These are phyloP conservation scores for Tholera decimalis DNA, from an alignment of 2,888 invertebrate genomes.

Conservation along the genomic window DNA sequence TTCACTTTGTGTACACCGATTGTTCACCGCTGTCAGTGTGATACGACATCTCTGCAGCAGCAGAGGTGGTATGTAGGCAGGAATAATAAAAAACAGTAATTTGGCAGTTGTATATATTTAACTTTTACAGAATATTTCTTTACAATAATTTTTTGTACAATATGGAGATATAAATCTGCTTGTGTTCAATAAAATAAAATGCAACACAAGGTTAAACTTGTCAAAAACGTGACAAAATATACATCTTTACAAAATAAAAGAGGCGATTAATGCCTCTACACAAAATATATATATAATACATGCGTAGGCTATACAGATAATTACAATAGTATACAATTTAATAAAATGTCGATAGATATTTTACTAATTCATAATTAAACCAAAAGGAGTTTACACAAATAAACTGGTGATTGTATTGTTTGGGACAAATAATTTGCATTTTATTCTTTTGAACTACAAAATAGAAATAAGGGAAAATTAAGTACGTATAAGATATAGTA, in stretches of 20 bases:
- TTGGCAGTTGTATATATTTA: slow-evolving; percentile 90
- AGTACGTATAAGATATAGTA: slow-evolving; percentile 54
- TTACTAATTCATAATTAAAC: slow-evolving; percentile 48
- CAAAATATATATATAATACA: too few relatives aligned
- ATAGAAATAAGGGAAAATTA: slow-evolving; percentile 50
- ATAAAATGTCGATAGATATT: slow-evolving; percentile 56
- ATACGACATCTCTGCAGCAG: too few relatives aligned
- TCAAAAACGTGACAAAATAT: slow-evolving; percentile 80
- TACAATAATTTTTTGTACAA: slow-evolving; percentile 89
- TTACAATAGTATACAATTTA: slow-evolving; percentile 65
- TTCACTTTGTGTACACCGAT: too few relatives aligned
- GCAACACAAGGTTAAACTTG: slow-evolving; percentile 81
- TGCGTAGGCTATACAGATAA: slow-evolving; percentile 69
- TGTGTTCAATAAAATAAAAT: slow-evolving; percentile 89
- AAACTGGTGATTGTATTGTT: slow-evolving; percentile 16
- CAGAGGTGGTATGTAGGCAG: not conserved
- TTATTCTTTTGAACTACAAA: slow-evolving; percentile 65
- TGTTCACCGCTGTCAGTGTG: too few relatives aligned
- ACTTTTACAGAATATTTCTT: slow-evolving; percentile 86
- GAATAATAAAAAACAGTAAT: slow-evolving; percentile 53
- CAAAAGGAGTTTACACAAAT: slow-evolving; percentile 14
- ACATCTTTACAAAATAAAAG: slow-evolving; percentile 73
- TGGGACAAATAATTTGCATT: slow-evolving; percentile 62
- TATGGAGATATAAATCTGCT: slow-evolving; percentile 81
- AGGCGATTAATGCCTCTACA: too few relatives aligned